A percentile compares a stretch with the other conserved stretches of the same genome.
Evolutionary conservation across 2,113 vertebrate genomes (phyloP).

Genomic region (Gallinago paraguaiae): DNA sequence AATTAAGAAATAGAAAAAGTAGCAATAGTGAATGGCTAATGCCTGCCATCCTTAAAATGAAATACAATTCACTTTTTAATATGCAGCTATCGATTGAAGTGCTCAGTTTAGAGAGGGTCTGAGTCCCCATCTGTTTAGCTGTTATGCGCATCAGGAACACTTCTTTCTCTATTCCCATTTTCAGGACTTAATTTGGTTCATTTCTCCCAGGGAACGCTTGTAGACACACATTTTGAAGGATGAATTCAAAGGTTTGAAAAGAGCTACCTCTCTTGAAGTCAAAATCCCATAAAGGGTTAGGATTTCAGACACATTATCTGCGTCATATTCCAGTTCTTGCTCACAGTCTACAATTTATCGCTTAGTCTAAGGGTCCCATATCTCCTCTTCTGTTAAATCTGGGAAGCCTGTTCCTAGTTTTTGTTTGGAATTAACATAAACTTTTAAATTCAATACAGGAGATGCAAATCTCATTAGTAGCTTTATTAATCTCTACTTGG

Average conservation of each 20-base stretch:
- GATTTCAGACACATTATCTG: background rate
- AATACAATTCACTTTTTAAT: background rate
- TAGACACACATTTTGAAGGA: background rate
- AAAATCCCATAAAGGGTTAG: background rate
- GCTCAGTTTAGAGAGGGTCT: background rate
- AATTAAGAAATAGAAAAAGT: background rate
- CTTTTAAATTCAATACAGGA: background rate
- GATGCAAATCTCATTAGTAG: background rate
- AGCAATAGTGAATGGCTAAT: background rate
- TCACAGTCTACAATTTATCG: background rate
- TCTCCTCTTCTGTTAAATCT: background rate
- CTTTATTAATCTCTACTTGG: background rate
- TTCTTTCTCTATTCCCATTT: background rate
- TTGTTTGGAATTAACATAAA: background rate
- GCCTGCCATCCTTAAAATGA: background rate
- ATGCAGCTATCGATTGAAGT: background rate
- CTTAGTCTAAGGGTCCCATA: background rate
- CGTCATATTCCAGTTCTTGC: background rate
- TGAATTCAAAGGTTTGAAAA: background rate
- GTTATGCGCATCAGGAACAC: rapidly evolving
- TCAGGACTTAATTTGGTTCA: background rate
- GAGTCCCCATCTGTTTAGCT: background rate
- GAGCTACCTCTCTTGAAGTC: background rate
- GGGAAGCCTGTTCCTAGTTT: background rate
- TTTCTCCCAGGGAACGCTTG: background rate